These are phyloP conservation scores for Drosophila merina DNA, from an alignment of 2,888 invertebrate species.

Conservation along the genomic window DNA sequence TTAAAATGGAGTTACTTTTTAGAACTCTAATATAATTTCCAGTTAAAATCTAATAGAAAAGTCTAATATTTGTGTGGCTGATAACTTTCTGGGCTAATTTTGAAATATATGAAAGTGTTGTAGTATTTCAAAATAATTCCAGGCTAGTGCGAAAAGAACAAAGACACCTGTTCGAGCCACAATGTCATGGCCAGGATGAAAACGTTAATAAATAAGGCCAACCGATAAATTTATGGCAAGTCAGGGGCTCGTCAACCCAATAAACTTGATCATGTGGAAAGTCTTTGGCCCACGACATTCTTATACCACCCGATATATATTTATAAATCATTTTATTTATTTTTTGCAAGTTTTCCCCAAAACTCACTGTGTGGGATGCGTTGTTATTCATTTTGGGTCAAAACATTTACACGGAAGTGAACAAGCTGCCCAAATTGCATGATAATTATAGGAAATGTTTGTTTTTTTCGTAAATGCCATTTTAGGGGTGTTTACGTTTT, in stretches of 20 bases:
- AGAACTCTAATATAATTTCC: too few species aligned
- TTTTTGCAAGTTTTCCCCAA: slow-evolving; percentile 2
- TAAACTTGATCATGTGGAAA: slow-evolving; percentile 26
- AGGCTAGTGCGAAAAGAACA: not conserved
- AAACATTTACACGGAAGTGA: slow-evolving; percentile 14
- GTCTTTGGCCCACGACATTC: slow-evolving; percentile 5
- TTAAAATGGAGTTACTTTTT: too few species aligned
- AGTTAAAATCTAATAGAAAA: too few species aligned
- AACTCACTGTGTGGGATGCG: slow-evolving; percentile 18
- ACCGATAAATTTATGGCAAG: slow-evolving; percentile 7
- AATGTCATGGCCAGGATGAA: not conserved
- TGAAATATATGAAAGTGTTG: too few species aligned
- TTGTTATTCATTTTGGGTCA: slow-evolving; percentile 1
- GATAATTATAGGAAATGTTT: slow-evolving; percentile 13
- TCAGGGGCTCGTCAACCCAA: slow-evolving; percentile 11
- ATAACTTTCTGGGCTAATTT: too few species aligned
- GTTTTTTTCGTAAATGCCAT: not conserved
- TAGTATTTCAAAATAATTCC: not conserved
- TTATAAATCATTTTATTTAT: not conserved
- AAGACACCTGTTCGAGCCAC: not conserved
- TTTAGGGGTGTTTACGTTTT: not conserved
- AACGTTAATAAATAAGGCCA: slow-evolving; percentile 9
- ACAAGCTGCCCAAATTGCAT: not conserved
- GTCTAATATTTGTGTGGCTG: not conserved
- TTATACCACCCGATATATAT: not conserved